Evolutionary conservation across 2,888 invertebrate genomes (phyloP), one percentile per base, ranked within the genome.

Genomic region (Yponomeuta plumbellus): DNA sequence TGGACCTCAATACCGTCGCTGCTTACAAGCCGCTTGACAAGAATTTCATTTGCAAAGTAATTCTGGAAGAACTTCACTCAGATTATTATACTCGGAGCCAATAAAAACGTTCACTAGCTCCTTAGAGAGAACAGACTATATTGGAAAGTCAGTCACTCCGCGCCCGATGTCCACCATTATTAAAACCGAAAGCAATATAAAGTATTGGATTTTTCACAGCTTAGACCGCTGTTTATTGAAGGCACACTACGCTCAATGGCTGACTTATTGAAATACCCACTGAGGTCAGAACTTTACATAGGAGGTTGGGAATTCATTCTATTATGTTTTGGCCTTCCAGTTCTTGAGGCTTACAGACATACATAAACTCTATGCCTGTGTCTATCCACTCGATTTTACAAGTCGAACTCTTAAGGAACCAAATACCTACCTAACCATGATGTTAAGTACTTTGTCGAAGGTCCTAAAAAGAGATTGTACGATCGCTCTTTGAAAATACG

Each of bases 161-260:
- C 44, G 13, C 44, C 44, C 44, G 44, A 52, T 52, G 44, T 52
- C 44, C 44, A 52, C 44, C 1, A 17, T 26, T 52, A 52, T 52
- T 52, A 52, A 52, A 52, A 52, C 44, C 17, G 17, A 52, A 52
- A 52, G 44, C 44, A 52, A 52, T 52, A 52, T 52, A 52, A 52
- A 52, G 44, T 52, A 52, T 52, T 52, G 44, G 44, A 52, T 52
- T 52, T 52, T 52, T 52, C 44, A 17, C 44, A 52, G 44, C 44
- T 52, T 17, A 52, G 44, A 2, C 44, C 44, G 44, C 17, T 52
- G 44, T 13, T 52, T 52, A 52, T 52, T 52, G 44, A 52, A 52
- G 5, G 44, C 13, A 52, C 44, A 52, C 13, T 13, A 13, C 44
- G 13, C 17, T 17, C 44, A 52, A 52, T 52, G 44, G 44, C 44